Evolutionary conservation across 2,113 vertebrate species (phyloP).

Genomic region (Anguilla rostrata): DNA sequence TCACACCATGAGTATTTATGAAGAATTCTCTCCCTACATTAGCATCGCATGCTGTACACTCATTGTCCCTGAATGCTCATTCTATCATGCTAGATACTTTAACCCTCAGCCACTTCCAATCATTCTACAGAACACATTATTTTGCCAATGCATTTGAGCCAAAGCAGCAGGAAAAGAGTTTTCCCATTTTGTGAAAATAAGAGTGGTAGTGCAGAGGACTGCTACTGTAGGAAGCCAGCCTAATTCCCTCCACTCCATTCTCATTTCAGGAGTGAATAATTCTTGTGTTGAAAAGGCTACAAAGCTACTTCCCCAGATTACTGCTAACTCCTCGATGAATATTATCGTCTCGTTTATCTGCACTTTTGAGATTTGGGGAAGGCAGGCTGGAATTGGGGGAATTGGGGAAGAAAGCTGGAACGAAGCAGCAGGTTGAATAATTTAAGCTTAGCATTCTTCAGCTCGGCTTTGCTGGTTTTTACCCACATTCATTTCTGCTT

Average conservation of each 20-base stretch:
- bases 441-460: neutral
- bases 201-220: too few species aligned
- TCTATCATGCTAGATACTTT: too few species aligned
- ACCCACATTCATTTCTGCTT: neutral
- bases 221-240: too few species aligned
- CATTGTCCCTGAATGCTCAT: too few species aligned
- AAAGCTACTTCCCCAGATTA: neutral
- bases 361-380: neutral
- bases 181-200: too few species aligned
- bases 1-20: too few species aligned
- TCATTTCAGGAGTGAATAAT: neutral
- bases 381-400: neutral
- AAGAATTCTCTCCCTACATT: too few species aligned
- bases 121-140: neutral
- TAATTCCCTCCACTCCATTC: too few species aligned
- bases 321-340: neutral
- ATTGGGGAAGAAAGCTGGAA: neutral
- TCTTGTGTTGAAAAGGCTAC: neutral
- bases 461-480: neutral
- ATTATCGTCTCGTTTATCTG: neutral
- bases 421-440: neutral
- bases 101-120: neutral
- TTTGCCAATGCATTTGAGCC: neutral
- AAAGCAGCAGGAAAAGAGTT: neutral
- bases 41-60: neutral